Conservation (phyloP, 2,888 invertebrate genomes). For the Vesta saturnalis region DNA sequence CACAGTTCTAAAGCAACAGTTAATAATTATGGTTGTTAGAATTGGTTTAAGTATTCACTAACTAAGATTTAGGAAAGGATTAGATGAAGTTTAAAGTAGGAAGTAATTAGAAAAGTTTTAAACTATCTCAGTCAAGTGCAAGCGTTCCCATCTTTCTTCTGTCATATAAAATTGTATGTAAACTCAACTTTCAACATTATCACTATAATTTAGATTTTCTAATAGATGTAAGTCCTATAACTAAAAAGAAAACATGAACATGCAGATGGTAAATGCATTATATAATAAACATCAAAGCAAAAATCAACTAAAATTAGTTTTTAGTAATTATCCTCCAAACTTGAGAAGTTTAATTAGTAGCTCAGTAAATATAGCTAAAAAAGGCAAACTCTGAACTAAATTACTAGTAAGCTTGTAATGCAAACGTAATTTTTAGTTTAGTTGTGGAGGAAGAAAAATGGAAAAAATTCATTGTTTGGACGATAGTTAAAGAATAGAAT, state of each 20-base stretch:
- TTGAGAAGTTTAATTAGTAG: background rate
- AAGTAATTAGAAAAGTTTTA: slow-evolving; percentile 9
- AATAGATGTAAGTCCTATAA: too few relatives aligned
- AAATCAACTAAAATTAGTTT: background rate
- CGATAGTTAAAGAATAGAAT: too few relatives aligned
- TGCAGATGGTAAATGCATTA: background rate
- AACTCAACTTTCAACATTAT: background rate
- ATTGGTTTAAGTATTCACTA: slow-evolving; percentile 11
- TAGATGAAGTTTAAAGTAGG: slow-evolving; percentile 4
- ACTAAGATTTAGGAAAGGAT: slow-evolving; percentile 13
- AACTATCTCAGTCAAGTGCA: slow-evolving; percentile 9
- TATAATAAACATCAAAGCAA: background rate
- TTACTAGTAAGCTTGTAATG: too few relatives aligned
- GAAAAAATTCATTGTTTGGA: too few relatives aligned
- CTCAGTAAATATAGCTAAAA: background rate
- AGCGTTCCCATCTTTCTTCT: slow-evolving; percentile 7
- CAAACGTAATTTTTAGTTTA: too few relatives aligned
- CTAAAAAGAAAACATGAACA: background rate
- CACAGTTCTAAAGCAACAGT: slow-evolving; percentile 8
- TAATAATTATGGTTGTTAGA: slow-evolving; percentile 8
- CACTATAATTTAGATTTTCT: too few relatives aligned
- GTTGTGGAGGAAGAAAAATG: too few relatives aligned
- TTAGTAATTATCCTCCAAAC: background rate
- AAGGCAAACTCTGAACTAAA: background rate
- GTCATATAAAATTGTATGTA: background rate